phyloP scores from a whole-genome alignment of 1,140 invertebrate species.

The Caerostris extrusa region DNA sequence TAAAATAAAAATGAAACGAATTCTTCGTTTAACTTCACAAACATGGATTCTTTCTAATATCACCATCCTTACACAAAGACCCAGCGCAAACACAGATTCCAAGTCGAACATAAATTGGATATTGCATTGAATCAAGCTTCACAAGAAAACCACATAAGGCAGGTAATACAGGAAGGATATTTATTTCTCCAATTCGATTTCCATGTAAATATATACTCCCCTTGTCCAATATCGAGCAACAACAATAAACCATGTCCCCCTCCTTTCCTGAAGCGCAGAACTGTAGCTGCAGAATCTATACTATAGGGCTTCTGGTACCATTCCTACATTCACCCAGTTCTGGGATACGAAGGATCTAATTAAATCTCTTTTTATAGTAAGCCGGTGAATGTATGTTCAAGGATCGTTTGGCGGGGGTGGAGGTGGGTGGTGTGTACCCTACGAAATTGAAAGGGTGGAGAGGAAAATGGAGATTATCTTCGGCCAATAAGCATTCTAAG shows the following conservation, averaged over 20 bases:
- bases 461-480: constrained; percentile 29
- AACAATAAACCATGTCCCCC: background rate
- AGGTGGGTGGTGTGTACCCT: background rate
- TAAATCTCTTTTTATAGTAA: background rate
- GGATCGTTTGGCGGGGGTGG: too few species aligned
- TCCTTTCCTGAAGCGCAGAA: background rate
- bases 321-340: background rate
- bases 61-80: background rate
- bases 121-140: background rate
- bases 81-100: background rate
- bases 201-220: background rate
- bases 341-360: background rate
- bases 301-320: background rate
- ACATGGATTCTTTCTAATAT: too few species aligned
- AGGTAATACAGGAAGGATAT: background rate
- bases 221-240: background rate
- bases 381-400: background rate
- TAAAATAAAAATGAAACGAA: too few species aligned
- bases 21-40: too few species aligned
- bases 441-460: constrained; percentile 9
- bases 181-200: background rate
- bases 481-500: constrained; percentile 22
- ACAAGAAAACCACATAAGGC: background rate
- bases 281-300: background rate
- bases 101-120: background rate